phyloP scores from a whole-genome alignment of 1,140 invertebrate species.

The Theocolax elegans region DNA sequence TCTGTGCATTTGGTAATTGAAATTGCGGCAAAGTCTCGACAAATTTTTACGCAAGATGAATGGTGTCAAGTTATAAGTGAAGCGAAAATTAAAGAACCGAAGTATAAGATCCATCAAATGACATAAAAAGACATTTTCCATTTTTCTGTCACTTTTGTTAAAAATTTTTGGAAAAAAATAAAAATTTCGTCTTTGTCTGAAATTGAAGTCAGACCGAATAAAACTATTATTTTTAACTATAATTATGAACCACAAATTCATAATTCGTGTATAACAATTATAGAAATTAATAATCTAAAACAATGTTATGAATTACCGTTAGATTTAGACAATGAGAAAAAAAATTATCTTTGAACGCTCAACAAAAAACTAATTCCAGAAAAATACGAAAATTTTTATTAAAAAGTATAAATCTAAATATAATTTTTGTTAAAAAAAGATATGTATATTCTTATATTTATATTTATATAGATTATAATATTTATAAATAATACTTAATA shows the following conservation, averaged over 20 bases:
- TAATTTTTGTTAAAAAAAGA: too few relatives aligned
- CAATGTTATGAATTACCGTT: too few relatives aligned
- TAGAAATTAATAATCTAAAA: not conserved
- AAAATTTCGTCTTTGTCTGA: not conserved
- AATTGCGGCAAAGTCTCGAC: not conserved
- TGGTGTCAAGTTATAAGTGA: constrained; percentile 17
- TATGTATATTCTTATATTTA: too few relatives aligned
- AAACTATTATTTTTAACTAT: not conserved
- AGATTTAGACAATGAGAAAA: too few relatives aligned
- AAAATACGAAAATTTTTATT: too few relatives aligned
- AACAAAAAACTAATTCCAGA: too few relatives aligned
- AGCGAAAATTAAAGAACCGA: constrained; percentile 16
- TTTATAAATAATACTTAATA: too few relatives aligned
- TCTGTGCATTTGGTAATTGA: constrained; percentile 31
- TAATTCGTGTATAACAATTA: not conserved
- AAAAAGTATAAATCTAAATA: too few relatives aligned
- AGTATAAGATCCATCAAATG: constrained; percentile 9
- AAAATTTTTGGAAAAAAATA: not conserved
- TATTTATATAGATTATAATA: too few relatives aligned
- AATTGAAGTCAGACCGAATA: not conserved
- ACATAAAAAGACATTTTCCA: not conserved
- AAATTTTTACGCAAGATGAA: constrained; percentile 13
- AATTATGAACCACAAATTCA: not conserved
- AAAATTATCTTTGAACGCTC: too few relatives aligned
- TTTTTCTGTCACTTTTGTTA: not conserved